Evolutionary conservation across 2,888 invertebrate species (phyloP).

Genomic region (Bembecia ichneumoniformis): DNA sequence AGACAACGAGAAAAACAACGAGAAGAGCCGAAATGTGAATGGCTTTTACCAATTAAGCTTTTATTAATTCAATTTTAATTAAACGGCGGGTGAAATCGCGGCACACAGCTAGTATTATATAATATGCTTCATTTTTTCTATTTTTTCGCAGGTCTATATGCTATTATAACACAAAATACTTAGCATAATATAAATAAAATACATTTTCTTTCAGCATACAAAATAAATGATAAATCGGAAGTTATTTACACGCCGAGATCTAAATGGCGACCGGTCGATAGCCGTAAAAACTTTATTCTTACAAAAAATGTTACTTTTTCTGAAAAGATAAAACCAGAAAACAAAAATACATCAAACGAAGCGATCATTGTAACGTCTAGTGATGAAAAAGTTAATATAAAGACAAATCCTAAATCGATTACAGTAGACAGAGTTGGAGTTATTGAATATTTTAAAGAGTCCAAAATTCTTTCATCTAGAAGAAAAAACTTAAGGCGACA

Average conservation of each 20-base stretch:
- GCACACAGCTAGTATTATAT: too few relatives aligned
- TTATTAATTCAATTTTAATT: too few relatives aligned
- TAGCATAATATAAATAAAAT: not conserved
- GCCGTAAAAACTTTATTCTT: not conserved
- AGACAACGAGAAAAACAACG: too few relatives aligned
- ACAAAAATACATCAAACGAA: not conserved
- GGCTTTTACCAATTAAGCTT: too few relatives aligned
- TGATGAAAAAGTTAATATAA: not conserved
- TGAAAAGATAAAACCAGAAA: not conserved
- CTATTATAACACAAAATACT: too few relatives aligned
- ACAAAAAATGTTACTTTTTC: not conserved
- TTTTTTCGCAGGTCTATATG: too few relatives aligned
- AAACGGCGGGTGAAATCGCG: too few relatives aligned
- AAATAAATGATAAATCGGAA: slow-evolving; percentile 34
- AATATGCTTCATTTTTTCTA: too few relatives aligned
- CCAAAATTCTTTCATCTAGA: slow-evolving; percentile 31
- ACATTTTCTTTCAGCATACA: slow-evolving; percentile 34
- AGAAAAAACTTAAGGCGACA: slow-evolving; percentile 37
- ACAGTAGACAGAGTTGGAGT: slow-evolving; percentile 23
- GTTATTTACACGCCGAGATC: slow-evolving; percentile 34
- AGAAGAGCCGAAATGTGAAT: too few relatives aligned
- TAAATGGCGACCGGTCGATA: slow-evolving; percentile 18
- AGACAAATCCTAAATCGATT: not conserved
- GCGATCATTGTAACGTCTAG: not conserved
- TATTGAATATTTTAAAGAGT: slow-evolving; percentile 36